Evolutionary conservation across 1,140 invertebrate genomes (phyloP).

Genomic region (Plutomurus gul): DNA sequence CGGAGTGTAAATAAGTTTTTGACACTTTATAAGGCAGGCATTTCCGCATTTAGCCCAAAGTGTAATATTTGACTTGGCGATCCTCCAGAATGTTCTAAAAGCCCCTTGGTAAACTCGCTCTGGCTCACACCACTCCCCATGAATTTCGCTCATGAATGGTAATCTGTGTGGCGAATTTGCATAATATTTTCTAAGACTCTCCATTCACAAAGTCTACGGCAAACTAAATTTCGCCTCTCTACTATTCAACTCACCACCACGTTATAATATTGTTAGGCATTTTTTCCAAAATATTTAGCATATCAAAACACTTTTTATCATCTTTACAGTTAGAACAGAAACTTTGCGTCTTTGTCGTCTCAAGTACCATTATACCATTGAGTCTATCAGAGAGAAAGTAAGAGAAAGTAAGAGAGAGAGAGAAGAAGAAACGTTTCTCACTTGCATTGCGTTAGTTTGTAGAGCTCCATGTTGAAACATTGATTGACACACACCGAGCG

Average conservation of each 20-base stretch:
- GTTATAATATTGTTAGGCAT: too few species aligned
- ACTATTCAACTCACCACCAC: neutral
- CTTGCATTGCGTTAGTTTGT: neutral
- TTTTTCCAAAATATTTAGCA: too few species aligned
- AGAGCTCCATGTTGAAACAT: slow-evolving; percentile 30
- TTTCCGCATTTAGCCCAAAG: slow-evolving; percentile 33
- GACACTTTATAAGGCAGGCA: slow-evolving; percentile 36
- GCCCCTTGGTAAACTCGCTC: neutral
- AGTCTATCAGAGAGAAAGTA: too few species aligned
- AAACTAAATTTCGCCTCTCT: neutral
- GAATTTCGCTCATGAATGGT: slow-evolving; percentile 11
- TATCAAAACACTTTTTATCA: too few species aligned
- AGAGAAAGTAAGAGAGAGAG: too few species aligned
- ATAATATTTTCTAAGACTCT: slow-evolving; percentile 7
- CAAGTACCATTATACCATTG: too few species aligned
- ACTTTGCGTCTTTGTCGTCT: too few species aligned
- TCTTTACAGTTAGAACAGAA: too few species aligned
- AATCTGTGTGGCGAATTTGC: neutral
- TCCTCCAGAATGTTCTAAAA: slow-evolving; percentile 26
- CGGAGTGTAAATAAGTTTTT: slow-evolving; percentile 34
- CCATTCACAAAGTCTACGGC: neutral
- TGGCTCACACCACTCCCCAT: slow-evolving; percentile 29
- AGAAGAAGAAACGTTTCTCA: too few species aligned
- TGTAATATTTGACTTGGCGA: slow-evolving; percentile 7
- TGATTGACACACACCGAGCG: slow-evolving; percentile 35